Evolutionary conservation across 2,113 vertebrate genomes (phyloP).

Genomic region (Dinomys branickii): DNA sequence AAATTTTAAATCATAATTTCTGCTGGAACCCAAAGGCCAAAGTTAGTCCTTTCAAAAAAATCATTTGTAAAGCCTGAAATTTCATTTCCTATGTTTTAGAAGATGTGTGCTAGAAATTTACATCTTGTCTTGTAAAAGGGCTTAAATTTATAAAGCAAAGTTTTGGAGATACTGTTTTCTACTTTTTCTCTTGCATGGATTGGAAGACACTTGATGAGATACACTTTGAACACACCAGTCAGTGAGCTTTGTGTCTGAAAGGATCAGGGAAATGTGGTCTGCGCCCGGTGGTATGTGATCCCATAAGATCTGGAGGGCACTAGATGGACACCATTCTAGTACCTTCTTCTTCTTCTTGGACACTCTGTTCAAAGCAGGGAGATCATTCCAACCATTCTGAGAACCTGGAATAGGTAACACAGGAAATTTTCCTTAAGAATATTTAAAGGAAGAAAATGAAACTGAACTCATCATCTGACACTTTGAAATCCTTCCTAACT

Average conservation of each 20-base stretch:
- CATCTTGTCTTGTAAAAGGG: too few relatives aligned
- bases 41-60: too few relatives aligned
- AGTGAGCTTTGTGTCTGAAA: conserved; percentile 27
- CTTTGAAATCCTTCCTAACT: neutral
- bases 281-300: neutral
- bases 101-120: too few relatives aligned
- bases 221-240: neutral
- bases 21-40: conserved; percentile 3
- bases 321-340: neutral
- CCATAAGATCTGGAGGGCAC: neutral
- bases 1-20: conserved; percentile 20
- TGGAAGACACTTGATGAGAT: neutral
- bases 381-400: conserved; percentile 99
- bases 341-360: conserved; percentile 98
- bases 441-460: neutral
- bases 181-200: neutral
- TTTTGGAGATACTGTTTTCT: neutral
- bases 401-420: conserved; percentile 88
- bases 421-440: conserved; percentile 66
- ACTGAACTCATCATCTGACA: neutral
- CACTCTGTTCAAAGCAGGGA: conserved; percentile 92
- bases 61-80: too few relatives aligned
- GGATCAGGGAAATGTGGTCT: neutral
- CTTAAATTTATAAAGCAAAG: too few relatives aligned
- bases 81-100: too few relatives aligned